Evolutionary conservation across 2,888 invertebrate genomes (phyloP).

Genomic region (Dolomedes plantarius): DNA sequence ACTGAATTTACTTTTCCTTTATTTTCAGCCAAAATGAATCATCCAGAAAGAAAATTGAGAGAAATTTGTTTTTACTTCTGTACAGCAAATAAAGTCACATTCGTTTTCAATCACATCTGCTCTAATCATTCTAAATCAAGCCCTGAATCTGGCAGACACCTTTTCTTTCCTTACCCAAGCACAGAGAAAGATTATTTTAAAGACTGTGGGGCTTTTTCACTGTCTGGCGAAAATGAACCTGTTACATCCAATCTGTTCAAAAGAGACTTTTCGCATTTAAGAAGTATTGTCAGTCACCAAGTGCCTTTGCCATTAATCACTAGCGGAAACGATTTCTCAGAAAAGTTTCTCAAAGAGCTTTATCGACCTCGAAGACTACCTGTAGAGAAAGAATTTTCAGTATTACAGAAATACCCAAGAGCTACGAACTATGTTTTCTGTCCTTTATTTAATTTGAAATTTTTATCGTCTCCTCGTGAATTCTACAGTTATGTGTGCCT

Average conservation of each 20-base stretch:
- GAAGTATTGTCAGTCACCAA: neutral
- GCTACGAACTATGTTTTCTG: no score
- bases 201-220: neutral
- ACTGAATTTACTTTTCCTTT: no score
- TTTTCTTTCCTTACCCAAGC: neutral
- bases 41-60: neutral
- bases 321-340: neutral
- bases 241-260: neutral
- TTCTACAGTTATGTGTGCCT: no score
- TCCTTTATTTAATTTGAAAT: no score
- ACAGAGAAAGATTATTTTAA: neutral
- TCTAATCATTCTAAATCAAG: neutral
- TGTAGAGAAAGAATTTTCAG: no score
- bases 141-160: neutral
- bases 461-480: no score
- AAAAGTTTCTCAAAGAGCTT: neutral
- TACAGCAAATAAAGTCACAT: neutral
- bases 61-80: neutral
- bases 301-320: slow-evolving; percentile 2
- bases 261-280: neutral
- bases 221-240: neutral
- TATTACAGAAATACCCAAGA: no score
- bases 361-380: neutral
- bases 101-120: neutral
- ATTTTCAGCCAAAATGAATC: neutral